A percentile compares a stretch with the other conserved stretches of the same genome.
These are phyloP conservation scores for Phymatocera aterrima DNA, from an alignment of 2,888 invertebrate species.

Conservation along the genomic window DNA sequence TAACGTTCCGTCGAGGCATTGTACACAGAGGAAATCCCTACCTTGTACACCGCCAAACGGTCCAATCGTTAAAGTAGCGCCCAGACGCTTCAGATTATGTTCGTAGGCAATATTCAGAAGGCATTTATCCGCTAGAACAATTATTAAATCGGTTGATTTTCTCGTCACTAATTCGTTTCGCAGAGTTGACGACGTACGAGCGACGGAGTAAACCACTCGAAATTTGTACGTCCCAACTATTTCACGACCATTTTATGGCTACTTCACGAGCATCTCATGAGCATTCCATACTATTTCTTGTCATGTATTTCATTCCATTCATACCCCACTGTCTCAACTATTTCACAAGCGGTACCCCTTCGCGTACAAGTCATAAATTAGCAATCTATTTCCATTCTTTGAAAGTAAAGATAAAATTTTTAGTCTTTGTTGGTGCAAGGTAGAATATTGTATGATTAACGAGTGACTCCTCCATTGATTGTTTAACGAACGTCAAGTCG, in stretches of 20 bases:
- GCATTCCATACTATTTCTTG: too few relatives aligned
- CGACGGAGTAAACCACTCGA: too few relatives aligned
- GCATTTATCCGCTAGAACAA: conserved; percentile 81
- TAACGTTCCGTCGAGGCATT: conserved; percentile 92
- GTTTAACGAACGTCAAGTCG: conserved; percentile 39
- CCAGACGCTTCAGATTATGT: conserved; percentile 87
- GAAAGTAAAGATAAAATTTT: neutral
- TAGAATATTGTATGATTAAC: conserved; percentile 29
- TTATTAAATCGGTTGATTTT: neutral
- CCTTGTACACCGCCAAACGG: conserved; percentile 90
- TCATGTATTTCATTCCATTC: too few relatives aligned
- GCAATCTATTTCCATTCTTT: too few relatives aligned
- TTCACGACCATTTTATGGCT: too few relatives aligned
- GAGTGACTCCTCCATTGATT: conserved; percentile 28
- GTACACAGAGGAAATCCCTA: conserved; percentile 93
- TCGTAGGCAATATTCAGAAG: conserved; percentile 85
- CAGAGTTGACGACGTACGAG: neutral
- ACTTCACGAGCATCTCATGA: too few relatives aligned
- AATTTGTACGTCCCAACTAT: too few relatives aligned
- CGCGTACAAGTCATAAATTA: too few relatives aligned
- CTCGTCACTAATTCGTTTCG: neutral
- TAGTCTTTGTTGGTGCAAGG: conserved; percentile 25
- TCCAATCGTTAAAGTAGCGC: conserved; percentile 87
- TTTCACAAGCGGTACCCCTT: too few relatives aligned
- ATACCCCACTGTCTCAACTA: too few relatives aligned